A percentile compares a stretch with the other conserved stretches of the same genome.
Evolutionary conservation across 53 echinoderm and acorn worm genomes (phyloP).

Genomic region (Echinometra lucunter): DNA sequence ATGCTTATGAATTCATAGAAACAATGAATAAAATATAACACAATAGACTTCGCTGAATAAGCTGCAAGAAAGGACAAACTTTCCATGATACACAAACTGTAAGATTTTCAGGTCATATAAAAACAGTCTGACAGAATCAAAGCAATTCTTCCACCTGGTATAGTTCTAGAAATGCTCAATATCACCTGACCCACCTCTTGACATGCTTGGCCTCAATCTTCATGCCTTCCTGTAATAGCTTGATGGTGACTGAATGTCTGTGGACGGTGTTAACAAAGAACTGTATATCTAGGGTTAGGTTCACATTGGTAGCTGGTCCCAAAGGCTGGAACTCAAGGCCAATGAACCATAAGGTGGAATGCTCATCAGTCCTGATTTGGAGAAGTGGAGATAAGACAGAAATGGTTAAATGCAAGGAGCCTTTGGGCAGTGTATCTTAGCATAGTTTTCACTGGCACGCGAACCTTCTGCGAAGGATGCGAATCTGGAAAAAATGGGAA

Average conservation of each 20-base stretch:
- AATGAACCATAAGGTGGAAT: slow-evolving; percentile 93
- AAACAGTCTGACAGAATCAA: background rate
- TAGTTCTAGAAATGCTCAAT: background rate
- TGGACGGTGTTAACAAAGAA: slow-evolving; percentile 95
- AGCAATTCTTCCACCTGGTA: no score
- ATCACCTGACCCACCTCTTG: slow-evolving; percentile 77
- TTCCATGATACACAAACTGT: background rate
- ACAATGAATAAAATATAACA: no score
- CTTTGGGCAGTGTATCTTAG: no score
- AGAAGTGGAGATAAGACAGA: background rate
- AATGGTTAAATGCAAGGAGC: background rate
- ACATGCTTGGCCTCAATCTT: slow-evolving; percentile 99
- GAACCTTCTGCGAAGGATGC: no score
- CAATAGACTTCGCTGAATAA: background rate
- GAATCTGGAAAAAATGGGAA: no score
- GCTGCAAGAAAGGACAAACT: background rate
- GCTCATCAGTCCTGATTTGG: slow-evolving; percentile 68
- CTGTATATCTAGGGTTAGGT: slow-evolving; percentile 97
- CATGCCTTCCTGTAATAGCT: slow-evolving; percentile 95
- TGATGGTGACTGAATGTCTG: slow-evolving; percentile 81
- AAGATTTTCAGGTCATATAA: background rate
- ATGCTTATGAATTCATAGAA: no score
- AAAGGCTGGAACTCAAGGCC: slow-evolving; percentile 94
- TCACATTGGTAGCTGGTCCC: slow-evolving; percentile 89
- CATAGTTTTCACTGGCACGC: no score